Percentiles rank a stretch among this genome's conserved stretches.
These are phyloP conservation scores for Pseudois nayaur DNA, from an alignment of 2,113 vertebrate genomes.

Conservation along the genomic window DNA sequence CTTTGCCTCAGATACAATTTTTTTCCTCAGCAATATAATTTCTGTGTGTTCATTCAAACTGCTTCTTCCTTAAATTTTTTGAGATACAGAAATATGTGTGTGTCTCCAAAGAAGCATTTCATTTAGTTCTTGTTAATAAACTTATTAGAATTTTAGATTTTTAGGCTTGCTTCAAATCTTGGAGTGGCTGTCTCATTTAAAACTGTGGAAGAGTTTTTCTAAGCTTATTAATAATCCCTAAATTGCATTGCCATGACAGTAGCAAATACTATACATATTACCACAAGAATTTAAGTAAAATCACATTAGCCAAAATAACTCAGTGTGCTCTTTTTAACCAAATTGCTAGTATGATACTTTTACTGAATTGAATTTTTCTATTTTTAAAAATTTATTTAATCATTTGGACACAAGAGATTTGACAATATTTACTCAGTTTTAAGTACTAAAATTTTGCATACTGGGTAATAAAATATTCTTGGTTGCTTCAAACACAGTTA, in stretches of 20 bases:
- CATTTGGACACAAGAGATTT: background rate
- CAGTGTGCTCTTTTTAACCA: conserved; percentile 17
- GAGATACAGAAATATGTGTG: background rate
- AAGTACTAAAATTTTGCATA: conserved; percentile 22
- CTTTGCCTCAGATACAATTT: background rate
- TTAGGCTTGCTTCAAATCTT: background rate
- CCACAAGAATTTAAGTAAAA: background rate
- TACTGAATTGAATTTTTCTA: background rate
- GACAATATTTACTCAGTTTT: conserved; percentile 4
- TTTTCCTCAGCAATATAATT: background rate
- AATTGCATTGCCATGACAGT: conserved; percentile 3
- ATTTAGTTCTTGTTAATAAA: conserved; percentile 34
- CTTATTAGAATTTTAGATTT: background rate
- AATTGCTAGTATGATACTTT: background rate
- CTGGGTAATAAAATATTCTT: conserved; percentile 44
- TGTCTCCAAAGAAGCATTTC: background rate
- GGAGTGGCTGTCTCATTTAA: background rate
- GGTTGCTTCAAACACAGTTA: background rate
- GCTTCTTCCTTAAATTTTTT: background rate
- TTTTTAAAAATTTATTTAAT: background rate
- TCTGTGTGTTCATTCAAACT: background rate
- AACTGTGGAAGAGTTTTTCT: background rate
- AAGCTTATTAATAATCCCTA: background rate
- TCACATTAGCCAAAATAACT: background rate
- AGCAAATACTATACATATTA: background rate